Percentiles rank a stretch among this genome's conserved stretches.
Conservation (phyloP, 1,140 invertebrate genomes). For the Drosophila miranda region DNA sequence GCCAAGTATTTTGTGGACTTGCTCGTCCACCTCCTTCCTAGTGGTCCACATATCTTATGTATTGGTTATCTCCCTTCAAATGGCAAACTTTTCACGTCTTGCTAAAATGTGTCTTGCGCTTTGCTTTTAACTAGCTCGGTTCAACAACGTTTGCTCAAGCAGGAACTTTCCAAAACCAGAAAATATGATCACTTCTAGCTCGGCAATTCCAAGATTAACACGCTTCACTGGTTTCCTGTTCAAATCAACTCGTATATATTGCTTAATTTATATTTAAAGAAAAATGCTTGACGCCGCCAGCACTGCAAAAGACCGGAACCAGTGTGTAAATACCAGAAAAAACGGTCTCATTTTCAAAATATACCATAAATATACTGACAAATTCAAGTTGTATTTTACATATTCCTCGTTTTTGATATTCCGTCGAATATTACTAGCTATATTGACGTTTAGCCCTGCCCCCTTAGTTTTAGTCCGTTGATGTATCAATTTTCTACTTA, state of each 20-base stretch:
- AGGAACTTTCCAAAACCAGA: neutral
- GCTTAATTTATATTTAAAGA: neutral
- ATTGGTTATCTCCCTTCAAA: neutral
- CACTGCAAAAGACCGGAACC: conserved; percentile 30
- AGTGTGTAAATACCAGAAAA: neutral
- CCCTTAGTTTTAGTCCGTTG: no score
- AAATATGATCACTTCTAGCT: neutral
- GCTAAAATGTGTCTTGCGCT: conserved; percentile 49
- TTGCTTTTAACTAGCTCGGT: conserved; percentile 16
- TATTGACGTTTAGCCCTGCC: no score
- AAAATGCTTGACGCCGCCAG: conserved; percentile 1
- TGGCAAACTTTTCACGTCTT: conserved; percentile 9
- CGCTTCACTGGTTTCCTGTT: neutral
- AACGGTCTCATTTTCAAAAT: no score
- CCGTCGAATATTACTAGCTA: no score
- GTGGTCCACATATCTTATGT: conserved; percentile 39
- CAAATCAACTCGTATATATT: conserved; percentile 25
- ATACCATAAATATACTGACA: no score
- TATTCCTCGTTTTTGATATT: no score
- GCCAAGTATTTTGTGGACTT: conserved; percentile 53
- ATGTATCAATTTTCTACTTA: no score
- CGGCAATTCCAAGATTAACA: neutral
- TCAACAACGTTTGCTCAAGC: conserved; percentile 7
- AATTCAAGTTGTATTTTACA: no score
- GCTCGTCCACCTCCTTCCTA: conserved; percentile 61